Evolutionary conservation across 30 jellyfish, hydroid and myxozoan genomes (phyloP).

Genomic region (Haliclystus octoradiatus): DNA sequence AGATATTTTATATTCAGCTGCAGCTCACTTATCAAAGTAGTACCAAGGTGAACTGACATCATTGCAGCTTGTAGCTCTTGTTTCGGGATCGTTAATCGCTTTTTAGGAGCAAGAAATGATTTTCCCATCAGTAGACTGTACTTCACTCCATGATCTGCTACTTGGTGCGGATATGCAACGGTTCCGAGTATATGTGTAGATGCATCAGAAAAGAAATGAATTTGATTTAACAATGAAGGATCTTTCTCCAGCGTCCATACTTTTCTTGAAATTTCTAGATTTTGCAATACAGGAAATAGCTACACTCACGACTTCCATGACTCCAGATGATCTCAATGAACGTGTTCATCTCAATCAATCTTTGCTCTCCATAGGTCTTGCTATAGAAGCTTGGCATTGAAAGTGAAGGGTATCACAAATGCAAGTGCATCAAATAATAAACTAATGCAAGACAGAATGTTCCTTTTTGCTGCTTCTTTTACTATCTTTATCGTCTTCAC

Average conservation of each 20-base stretch:
- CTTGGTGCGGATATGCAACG: conserved; percentile 14
- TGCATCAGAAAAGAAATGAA: conserved; percentile 46
- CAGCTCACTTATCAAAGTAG: conserved; percentile 18
- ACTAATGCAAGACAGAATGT: conserved; percentile 25
- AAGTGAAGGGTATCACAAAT: conserved; percentile 12
- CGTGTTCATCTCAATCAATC: conserved; percentile 17
- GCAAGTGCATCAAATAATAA: conserved; percentile 34
- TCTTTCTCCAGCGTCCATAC: conserved; percentile 7
- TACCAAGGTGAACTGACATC: conserved; percentile 10
- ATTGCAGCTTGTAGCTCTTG: conserved; percentile 33
- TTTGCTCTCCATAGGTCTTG: conserved; percentile 6
- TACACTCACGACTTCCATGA: conserved; percentile 19
- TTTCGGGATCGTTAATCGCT: conserved; percentile 29
- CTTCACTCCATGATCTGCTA: conserved; percentile 6
- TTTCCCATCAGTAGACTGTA: conserved; percentile 35
- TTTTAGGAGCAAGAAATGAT: conserved; percentile 27
- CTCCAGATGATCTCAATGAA: conserved; percentile 1
- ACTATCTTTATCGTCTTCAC: conserved; percentile 1
- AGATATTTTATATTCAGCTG: conserved; percentile 1
- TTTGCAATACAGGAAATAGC: conserved; percentile 9
- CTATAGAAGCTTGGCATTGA: conserved; percentile 4
- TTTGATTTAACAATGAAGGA: not conserved
- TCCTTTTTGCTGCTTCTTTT: conserved; percentile 24
- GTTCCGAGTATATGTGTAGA: conserved; percentile 13
- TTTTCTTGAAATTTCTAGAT: conserved; percentile 6